Base-by-base conservation (phyloP, 2,888 invertebrate genomes). In the Arctia plantaginis region DNA sequence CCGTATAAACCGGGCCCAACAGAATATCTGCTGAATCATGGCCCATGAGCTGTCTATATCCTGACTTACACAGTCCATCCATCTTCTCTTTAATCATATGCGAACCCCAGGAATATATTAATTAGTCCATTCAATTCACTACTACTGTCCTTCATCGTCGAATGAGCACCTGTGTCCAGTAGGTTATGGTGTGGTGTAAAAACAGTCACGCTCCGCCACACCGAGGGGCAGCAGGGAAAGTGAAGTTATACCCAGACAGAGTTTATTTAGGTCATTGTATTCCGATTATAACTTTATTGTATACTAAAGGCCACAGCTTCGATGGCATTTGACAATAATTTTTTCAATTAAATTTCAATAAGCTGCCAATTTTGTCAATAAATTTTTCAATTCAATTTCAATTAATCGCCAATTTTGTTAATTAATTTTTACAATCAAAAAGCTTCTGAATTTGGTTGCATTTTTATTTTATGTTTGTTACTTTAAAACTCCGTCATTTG, bases 171-270 rank as follows among this genome's bases (percentile, higher is more conserved):
- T 73, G 76, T 39, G 1, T 69, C 55, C 64, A 68, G 39, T 30
- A 72, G 69, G 75, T 68, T 73, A 70, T 69, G 73, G 72, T 15
- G 23, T n/a, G 72, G 7, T 23, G 59, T 67, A 76, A 76, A 76
- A 76, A 73, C 73, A 15, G 73, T 71, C 71, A 76, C 73, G 76
- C 71, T 59, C 30, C 35, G 67, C 30, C 7, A 13, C 35, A 35
- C 47, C 12, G 70, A 74, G 74, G 74, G 74, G 74, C 55, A 47
- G 47, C 33, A 67, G 72, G 67, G 74, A 74, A 74, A 74, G 72
- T 74, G 64, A 69, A 51, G 8, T 27, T 44, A 44, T n/a, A 44
- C 33, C 23, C 74, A 62, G 62, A 51, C 74, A 23, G 18, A 10
- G 13, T 27, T 67, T 51, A 71, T 70, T 71, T 74, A 71, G 74